Percentiles rank a stretch among this genome's conserved stretches.
phyloP scores from a whole-genome alignment of 2,888 invertebrate genomes.

The Phorcus lineatus region DNA sequence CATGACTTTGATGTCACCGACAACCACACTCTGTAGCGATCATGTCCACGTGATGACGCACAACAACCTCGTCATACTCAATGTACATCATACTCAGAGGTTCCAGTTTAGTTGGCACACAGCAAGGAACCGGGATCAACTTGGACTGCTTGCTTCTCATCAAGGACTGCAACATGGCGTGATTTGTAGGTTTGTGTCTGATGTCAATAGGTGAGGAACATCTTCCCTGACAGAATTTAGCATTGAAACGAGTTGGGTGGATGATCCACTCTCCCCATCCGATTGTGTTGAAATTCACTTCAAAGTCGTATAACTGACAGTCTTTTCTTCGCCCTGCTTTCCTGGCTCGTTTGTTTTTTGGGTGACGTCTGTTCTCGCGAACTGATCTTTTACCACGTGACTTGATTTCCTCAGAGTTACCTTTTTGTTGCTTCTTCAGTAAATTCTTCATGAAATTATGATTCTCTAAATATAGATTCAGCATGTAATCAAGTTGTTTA shows the following conservation, averaged over 20 bases:
- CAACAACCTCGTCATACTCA: slow-evolving; percentile 70
- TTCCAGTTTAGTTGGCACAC: slow-evolving; percentile 69
- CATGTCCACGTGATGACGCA: slow-evolving; percentile 72
- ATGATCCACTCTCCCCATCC: slow-evolving; percentile 74
- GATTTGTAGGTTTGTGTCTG: slow-evolving; percentile 69
- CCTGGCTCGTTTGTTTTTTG: slow-evolving; percentile 41
- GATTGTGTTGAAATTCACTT: slow-evolving; percentile 69
- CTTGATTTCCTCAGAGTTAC: background rate
- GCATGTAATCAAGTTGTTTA: no score
- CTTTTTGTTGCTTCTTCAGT: no score
- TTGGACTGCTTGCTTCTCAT: slow-evolving; percentile 64
- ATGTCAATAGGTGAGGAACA: slow-evolving; percentile 66
- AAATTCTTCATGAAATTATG: no score
- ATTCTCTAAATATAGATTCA: no score
- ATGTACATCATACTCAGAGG: slow-evolving; percentile 73
- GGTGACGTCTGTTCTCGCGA: slow-evolving; percentile 18
- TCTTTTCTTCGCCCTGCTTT: slow-evolving; percentile 44
- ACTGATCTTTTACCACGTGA: background rate
- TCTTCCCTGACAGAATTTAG: slow-evolving; percentile 66
- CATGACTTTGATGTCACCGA: slow-evolving; percentile 42
- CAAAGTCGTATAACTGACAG: slow-evolving; percentile 62
- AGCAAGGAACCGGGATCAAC: slow-evolving; percentile 66
- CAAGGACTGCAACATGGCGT: slow-evolving; percentile 72
- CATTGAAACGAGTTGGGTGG: slow-evolving; percentile 70
- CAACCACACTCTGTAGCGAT: slow-evolving; percentile 71